Evolutionary conservation across 1,140 invertebrate genomes (phyloP).

Genomic region (Pristionchus pacificus): DNA sequence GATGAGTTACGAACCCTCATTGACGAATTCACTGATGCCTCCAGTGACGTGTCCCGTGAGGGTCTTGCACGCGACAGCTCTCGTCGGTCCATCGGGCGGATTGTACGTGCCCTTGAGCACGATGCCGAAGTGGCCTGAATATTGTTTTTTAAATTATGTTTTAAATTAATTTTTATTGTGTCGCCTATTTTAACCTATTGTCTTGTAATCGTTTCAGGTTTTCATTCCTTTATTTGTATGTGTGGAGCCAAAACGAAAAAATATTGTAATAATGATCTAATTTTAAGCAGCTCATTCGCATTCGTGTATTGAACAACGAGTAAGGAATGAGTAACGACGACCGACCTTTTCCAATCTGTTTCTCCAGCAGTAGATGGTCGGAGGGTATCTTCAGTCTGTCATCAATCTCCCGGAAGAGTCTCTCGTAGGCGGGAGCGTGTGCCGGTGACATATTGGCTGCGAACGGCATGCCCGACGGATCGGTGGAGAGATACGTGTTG

Average conservation of each 20-base stretch:
- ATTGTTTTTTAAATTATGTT: background rate
- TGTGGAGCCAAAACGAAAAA: no score
- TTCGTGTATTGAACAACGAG: no score
- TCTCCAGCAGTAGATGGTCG: background rate
- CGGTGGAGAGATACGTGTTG: constrained; percentile 5
- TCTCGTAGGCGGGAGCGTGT: constrained; percentile 1
- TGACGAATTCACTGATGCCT: constrained; percentile 21
- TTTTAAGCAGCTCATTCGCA: no score
- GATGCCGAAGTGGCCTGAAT: constrained; percentile 24
- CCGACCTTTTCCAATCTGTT: constrained; percentile 17
- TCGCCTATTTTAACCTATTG: no score
- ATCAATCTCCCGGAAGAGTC: constrained; percentile 10
- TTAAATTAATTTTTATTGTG: no score
- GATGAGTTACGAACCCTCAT: constrained; percentile 30
- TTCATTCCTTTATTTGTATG: no score
- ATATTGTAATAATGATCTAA: no score
- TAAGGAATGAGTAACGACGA: no score
- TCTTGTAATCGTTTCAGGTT: no score
- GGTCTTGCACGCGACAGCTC: constrained; percentile 23
- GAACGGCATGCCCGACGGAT: background rate
- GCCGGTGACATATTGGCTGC: background rate
- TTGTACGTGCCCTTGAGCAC: constrained; percentile 16
- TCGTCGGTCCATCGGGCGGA: constrained; percentile 1
- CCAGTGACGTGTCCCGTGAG: constrained; percentile 18
- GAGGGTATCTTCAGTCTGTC: constrained; percentile 17